Conservation (phyloP, 2,888 invertebrate genomes). For the Shargacucullia verbasci region DNA sequence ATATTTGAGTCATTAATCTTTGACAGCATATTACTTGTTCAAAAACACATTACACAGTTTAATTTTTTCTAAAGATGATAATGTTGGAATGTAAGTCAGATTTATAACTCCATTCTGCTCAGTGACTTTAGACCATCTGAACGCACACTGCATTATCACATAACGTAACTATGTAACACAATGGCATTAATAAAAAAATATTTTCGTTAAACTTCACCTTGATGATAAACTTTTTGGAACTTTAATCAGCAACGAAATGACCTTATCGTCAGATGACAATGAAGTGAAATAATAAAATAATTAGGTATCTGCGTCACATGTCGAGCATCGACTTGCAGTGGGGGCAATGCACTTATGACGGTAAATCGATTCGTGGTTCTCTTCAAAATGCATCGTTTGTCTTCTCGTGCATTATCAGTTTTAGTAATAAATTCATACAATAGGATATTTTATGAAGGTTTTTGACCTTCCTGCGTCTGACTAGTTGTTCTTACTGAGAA, state of each 20-base stretch:
- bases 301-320: constrained; percentile 63
- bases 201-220: constrained; percentile 1
- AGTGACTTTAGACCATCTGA: constrained; percentile 39
- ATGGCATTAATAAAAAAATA: no score
- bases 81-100: constrained; percentile 65
- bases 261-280: constrained; percentile 59
- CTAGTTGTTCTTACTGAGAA: constrained; percentile 47
- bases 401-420: constrained; percentile 65
- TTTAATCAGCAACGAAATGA: constrained; percentile 51
- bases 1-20: constrained; percentile 74
- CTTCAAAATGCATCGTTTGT: constrained; percentile 70
- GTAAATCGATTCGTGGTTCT: constrained; percentile 72
- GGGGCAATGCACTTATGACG: constrained; percentile 73
- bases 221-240: constrained; percentile 27
- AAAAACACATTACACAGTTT: constrained; percentile 59
- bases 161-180: no score
- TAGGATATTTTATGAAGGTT: constrained; percentile 64
- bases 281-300: constrained; percentile 67
- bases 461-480: constrained; percentile 54
- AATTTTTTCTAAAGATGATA: constrained; percentile 50
- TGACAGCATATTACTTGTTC: constrained; percentile 58
- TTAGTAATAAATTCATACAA: constrained; percentile 64
- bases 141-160: no score
- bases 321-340: constrained; percentile 66
- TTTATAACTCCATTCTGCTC: constrained; percentile 55